Base-by-base conservation (phyloP, 2,888 invertebrate species). In the Netelia fuscicornis region DNA sequence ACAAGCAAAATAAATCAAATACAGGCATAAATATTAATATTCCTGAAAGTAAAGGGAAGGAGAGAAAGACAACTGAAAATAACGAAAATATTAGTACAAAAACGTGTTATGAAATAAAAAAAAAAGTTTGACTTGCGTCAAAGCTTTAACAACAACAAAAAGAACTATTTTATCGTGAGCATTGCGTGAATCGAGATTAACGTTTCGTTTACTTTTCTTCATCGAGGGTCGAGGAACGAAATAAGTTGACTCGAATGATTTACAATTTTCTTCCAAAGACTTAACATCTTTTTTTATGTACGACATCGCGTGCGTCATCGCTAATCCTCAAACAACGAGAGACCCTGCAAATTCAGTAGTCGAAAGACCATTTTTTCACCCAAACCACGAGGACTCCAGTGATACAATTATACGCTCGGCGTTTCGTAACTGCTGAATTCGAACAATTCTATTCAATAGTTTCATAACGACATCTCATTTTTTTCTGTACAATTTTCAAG, bases 171-270 rank as follows among this genome's bases (percentile, higher is more conserved):
- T 52, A 54, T 68, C 72, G 64, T 80, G 74, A 68, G 30, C 23
- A 78, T 60, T 74, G 68, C 74, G 79, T 79, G 78, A 82, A 85
- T 84, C 74, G 83, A 77, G 80, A 85, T 83, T 83, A 52, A 68
- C 54, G 13, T 68, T 25, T 44, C 48, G 17, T 42, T 56, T 48
- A 25, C 67, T 56, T 20, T 30, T 71, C 65, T 74, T 58, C 54
- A n/a, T 68, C 58, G n/a, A 81, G 37, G 30, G 2, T 56, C 10
- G 37, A 8, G 71, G 71, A 70, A 76, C 20, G 62, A 42, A 44
- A 70, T 17, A 37, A 65, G 10, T 25, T 79, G 13, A 17, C 70
- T 42, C 70, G 62, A 60, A 64, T 62, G 74, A 80, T 86, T 79
- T 71, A 81, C 56, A 56, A 67, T 71, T 13, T n/a, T 25, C 62